These are phyloP conservation scores for Coboldia fuscipes DNA, from an alignment of 1,140 invertebrate genomes.

Conservation along the genomic window DNA sequence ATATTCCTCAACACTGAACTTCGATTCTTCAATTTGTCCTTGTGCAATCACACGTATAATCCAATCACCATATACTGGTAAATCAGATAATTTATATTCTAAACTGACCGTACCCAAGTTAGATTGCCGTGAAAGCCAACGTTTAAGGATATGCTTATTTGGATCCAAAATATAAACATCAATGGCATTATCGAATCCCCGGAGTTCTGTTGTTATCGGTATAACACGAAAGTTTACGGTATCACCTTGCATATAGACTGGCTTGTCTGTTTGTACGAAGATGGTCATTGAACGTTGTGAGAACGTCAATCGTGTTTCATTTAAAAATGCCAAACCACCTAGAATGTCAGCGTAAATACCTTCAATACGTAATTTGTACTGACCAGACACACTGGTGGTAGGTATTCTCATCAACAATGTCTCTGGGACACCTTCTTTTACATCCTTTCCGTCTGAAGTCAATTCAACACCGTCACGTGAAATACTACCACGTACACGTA, in stretches of 20 bases:
- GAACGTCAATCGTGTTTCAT: constrained; percentile 58
- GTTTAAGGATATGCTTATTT: constrained; percentile 58
- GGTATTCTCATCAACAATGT: constrained; percentile 67
- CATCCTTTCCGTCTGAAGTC: constrained; percentile 46
- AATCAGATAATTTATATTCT: constrained; percentile 73
- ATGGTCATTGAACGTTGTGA: constrained; percentile 84
- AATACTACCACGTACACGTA: constrained; percentile 63
- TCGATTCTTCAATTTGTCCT: constrained; percentile 65
- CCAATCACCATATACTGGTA: constrained; percentile 84
- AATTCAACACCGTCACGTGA: constrained; percentile 73
- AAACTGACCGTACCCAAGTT: constrained; percentile 81
- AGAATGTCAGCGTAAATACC: constrained; percentile 66
- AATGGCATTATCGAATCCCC: constrained; percentile 66
- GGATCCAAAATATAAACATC: constrained; percentile 83
- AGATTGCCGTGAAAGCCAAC: constrained; percentile 70
- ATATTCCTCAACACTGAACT: constrained; percentile 81
- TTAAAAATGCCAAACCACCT: constrained; percentile 65
- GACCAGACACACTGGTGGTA: constrained; percentile 52
- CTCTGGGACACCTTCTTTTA: constrained; percentile 61
- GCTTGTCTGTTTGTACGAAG: constrained; percentile 88
- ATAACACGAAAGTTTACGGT: constrained; percentile 71
- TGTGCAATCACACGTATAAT: constrained; percentile 72
- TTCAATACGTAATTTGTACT: constrained; percentile 73
- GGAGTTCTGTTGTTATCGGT: constrained; percentile 72
- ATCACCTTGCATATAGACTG: constrained; percentile 85